Percentiles rank a stretch among this genome's conserved stretches.
These are phyloP conservation scores for Silurus lanzhouensis DNA, from an alignment of 2,797 vertebrate species.

Conservation along the genomic window DNA sequence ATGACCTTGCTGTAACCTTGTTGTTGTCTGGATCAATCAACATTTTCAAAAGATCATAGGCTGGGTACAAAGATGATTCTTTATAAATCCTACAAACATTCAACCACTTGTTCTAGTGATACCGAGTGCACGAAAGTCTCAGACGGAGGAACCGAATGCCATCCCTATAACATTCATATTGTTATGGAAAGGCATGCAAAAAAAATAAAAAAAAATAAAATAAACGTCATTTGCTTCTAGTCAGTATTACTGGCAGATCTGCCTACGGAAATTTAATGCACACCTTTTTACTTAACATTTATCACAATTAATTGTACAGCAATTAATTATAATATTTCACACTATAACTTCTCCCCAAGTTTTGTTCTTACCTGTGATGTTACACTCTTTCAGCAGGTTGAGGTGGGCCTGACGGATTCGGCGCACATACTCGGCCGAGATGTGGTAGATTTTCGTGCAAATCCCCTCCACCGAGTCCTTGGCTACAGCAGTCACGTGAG, in stretches of 20 bases:
- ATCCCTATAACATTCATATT: too few species aligned
- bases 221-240: background rate
- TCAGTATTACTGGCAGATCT: background rate
- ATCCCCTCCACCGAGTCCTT: constrained; percentile 98
- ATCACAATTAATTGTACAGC: background rate
- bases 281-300: background rate
- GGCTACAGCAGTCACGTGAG: constrained; percentile 89
- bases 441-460: constrained; percentile 97
- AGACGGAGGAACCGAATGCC: background rate
- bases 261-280: background rate
- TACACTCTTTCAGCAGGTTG: constrained; percentile 87
- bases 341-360: too few species aligned
- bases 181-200: background rate
- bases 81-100: background rate
- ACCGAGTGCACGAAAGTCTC: background rate
- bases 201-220: too few species aligned
- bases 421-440: constrained; percentile 92
- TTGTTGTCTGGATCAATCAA: background rate
- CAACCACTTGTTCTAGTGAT: background rate
- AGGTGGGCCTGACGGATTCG: constrained; percentile 89
- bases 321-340: background rate
- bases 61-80: background rate
- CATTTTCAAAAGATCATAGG: background rate
- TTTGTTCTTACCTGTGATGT: constrained; percentile 77
- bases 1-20: background rate